A percentile compares a stretch with the other conserved stretches of the same genome.
Conservation (phyloP, 2,797 vertebrate genomes). For the Chlorospingus flavigularis region DNA sequence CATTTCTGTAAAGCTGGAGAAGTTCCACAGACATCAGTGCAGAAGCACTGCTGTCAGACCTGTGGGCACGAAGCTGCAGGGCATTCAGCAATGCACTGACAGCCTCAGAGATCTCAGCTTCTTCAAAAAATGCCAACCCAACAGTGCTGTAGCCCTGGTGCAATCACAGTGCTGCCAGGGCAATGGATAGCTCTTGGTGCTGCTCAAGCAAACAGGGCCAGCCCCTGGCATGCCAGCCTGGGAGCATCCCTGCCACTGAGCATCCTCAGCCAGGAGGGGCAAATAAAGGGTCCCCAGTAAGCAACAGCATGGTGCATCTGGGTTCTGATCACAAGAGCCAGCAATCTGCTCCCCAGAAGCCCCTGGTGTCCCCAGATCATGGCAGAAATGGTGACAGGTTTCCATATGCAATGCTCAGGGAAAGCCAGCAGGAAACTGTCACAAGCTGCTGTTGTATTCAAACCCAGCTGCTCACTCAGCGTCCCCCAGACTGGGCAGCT, state of each 20-base stretch:
- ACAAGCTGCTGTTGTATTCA: background rate
- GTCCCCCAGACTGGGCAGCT: background rate
- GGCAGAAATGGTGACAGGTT: background rate
- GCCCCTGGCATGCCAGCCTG: background rate
- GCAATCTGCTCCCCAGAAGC: background rate
- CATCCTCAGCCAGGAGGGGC: background rate
- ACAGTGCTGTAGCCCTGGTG: background rate
- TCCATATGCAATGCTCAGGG: background rate
- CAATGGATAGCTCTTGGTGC: background rate
- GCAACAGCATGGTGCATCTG: background rate
- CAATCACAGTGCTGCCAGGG: background rate
- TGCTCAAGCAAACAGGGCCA: background rate
- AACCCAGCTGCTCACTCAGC: background rate
- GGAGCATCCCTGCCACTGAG: background rate
- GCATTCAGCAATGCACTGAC: background rate
- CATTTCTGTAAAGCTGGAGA: background rate
- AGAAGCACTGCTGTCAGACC: background rate
- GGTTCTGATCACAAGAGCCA: rapidly evolving
- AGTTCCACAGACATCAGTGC: rapidly evolving
- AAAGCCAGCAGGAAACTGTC: background rate
- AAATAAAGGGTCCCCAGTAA: background rate
- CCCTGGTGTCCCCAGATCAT: background rate
- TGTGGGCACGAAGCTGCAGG: background rate
- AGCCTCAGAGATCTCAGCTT: rapidly evolving
- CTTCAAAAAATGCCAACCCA: background rate